These are phyloP conservation scores for Macaca fascicularis DNA, from an alignment of 2,113 vertebrate species.

Conservation along the genomic window T2T-MFA8v1.1 NC_088379.1:21542001-21542500, in stretches of 20 bases:
- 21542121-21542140: background rate
- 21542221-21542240: background rate
- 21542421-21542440: background rate
- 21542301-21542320: background rate
- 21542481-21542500: slow-evolving; percentile 19
- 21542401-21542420: background rate
- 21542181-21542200: background rate
- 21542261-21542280: background rate
- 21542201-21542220: background rate
- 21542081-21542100: background rate
- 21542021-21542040: background rate
- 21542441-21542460: background rate
- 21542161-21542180: background rate
- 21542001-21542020: fast-evolving
- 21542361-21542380: background rate
- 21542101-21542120: background rate
- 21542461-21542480: background rate
- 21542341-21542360: background rate
- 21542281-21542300: background rate
- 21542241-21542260: background rate
- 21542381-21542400: background rate
- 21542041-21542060: background rate
- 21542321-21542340: background rate
- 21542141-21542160: background rate
- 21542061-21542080: background rate